These are phyloP conservation scores for Cataglyphis cursor DNA, from an alignment of 2,888 invertebrate species.

Conservation along the genomic window DNA sequence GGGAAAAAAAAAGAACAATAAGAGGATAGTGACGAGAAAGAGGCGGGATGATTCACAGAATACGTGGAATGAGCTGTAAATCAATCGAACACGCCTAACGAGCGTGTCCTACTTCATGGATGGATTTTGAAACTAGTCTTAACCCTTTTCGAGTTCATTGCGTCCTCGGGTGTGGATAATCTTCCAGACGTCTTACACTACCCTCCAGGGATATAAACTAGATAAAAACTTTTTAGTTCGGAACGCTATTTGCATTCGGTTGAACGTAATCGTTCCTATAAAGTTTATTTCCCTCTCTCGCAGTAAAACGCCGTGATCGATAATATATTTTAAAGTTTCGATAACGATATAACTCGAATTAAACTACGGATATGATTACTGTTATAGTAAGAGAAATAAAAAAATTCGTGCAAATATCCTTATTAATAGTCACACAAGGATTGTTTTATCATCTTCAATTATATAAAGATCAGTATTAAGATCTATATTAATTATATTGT, in stretches of 20 bases:
- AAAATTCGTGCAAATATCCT: neutral
- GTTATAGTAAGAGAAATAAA: neutral
- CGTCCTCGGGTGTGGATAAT: slow-evolving; percentile 53
- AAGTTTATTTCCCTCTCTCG: slow-evolving; percentile 19
- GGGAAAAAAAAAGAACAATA: neutral
- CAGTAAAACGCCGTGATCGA: neutral
- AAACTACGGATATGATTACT: neutral
- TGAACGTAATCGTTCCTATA: slow-evolving; percentile 35
- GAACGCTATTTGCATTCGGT: slow-evolving; percentile 46
- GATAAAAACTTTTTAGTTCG: slow-evolving; percentile 56
- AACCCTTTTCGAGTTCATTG: slow-evolving; percentile 49
- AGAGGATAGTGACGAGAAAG: neutral
- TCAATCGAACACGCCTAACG: slow-evolving; percentile 76
- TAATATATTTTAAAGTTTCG: slow-evolving; percentile 1
- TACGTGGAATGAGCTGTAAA: slow-evolving; percentile 61
- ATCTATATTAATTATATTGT: neutral
- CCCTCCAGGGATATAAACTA: slow-evolving; percentile 43
- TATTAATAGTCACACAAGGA: neutral
- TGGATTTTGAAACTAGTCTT: slow-evolving; percentile 64
- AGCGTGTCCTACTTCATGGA: slow-evolving; percentile 70
- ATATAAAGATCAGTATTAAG: slow-evolving; percentile 1
- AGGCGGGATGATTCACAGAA: neutral
- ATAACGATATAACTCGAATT: slow-evolving; percentile 23
- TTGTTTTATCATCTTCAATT: neutral
- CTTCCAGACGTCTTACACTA: slow-evolving; percentile 43